Base-by-base conservation (phyloP, 1,140 invertebrate species). In the Drosophila guanche region DNA sequence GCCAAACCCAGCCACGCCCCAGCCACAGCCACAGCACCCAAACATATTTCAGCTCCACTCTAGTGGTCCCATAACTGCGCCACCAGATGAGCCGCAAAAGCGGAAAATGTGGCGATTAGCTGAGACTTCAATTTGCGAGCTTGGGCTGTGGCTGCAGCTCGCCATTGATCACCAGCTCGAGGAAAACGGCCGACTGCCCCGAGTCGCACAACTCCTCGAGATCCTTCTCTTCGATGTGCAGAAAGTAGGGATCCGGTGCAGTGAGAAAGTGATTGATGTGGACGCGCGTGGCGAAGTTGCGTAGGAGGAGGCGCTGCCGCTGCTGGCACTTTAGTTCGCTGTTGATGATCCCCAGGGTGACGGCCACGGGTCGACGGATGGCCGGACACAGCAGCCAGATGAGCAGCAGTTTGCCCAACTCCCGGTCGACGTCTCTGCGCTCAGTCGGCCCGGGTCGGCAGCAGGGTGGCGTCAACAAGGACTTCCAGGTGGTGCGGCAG, bases 1-100 rank as follows among this genome's bases (percentile, higher is more conserved):
- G 71, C 45, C 68, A 62, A 67, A 62, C 37, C 55, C 27, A 4
- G 14, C 33, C 29, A 53, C 27, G 66, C 62, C 37, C 54, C 43
- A 23, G 23, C 46, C 29, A 33, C 27, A 29, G 27, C 27, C 5
- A 5, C 25, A 27, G 25, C 25, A 27, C 5, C 25, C 25, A 37
- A 20, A 20, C 33, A 37, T 10, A 29, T 29, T 29, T 29, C 6
- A 29, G 2, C 33, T 4, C 4, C 29, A 33, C 29, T 33, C 8
- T 3, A 33, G 7, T 33, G 29, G 29, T 10, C 27, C 22, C 43
- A 22, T 14, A 55, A 43, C 40, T 33, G 53, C 41, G 50, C 14
- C 14, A 52, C 10, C 47, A 25, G 23, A n/a, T n/a, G 23, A 33
- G 8, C 10, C 7, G 4, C 16, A 20, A 1, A 20, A 20, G 16